A percentile compares a stretch with the other conserved stretches of the same genome.
Conservation (phyloP, 2,113 vertebrate genomes). For the Rhadina sibilatrix region DNA sequence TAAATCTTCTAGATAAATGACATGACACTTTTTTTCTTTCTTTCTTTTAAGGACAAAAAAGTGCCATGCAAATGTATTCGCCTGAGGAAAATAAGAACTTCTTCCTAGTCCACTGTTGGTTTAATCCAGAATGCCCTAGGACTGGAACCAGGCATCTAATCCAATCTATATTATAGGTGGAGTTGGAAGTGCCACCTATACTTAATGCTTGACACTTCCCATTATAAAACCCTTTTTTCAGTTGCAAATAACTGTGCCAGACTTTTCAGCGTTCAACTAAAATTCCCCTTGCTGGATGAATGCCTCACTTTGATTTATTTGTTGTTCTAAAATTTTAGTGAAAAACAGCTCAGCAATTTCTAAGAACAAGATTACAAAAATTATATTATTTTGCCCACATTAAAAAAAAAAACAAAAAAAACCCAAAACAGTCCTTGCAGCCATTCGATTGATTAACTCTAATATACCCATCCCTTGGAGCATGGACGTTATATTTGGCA, state of each 20-base stretch:
- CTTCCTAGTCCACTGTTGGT: not conserved
- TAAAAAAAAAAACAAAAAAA: not conserved
- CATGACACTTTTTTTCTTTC: not conserved
- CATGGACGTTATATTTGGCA: not conserved
- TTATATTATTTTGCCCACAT: not conserved
- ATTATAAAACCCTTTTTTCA: constrained; percentile 43
- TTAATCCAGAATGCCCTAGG: constrained; percentile 13
- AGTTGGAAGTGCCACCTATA: constrained; percentile 54
- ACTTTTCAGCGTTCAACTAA: constrained; percentile 3
- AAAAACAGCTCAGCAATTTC: constrained; percentile 38
- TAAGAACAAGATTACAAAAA: constrained; percentile 24
- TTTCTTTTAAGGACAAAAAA: constrained; percentile 24
- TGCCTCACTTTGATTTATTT: constrained; percentile 53
- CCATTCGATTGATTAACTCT: not conserved
- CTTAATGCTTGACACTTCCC: constrained; percentile 51
- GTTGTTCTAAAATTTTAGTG: constrained; percentile 45
- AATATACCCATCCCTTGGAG: not conserved
- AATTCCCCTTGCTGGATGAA: constrained; percentile 17
- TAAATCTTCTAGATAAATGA: constrained; percentile 29
- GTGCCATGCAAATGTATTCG: not conserved
- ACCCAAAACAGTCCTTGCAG: not conserved
- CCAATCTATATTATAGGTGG: constrained; percentile 7
- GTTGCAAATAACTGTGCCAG: constrained; percentile 21
- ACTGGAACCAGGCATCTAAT: constrained; percentile 15
- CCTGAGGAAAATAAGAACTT: constrained; percentile 8